phyloP scores from a whole-genome alignment of 2,797 vertebrate species.

The Tapera naevia region DNA sequence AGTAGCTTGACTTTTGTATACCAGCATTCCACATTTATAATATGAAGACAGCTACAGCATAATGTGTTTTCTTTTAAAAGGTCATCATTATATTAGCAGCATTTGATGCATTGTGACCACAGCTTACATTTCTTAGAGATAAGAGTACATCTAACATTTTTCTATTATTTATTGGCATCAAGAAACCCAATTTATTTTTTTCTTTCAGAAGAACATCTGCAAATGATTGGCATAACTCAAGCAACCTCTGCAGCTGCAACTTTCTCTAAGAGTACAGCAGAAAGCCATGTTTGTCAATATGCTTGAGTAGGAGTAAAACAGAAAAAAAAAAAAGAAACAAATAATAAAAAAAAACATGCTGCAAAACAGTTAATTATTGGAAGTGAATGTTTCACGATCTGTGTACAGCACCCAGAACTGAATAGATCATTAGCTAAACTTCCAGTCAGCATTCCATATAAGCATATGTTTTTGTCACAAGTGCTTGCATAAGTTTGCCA shows the following conservation, averaged over 20 bases:
- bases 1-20: slow-evolving; percentile 17
- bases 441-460: slow-evolving; percentile 38
- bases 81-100: slow-evolving; percentile 50
- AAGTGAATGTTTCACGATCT: slow-evolving; percentile 43
- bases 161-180: slow-evolving; percentile 39
- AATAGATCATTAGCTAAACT: slow-evolving; percentile 50
- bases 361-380: slow-evolving; percentile 49
- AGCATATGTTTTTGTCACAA: slow-evolving; percentile 7
- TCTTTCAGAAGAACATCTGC: slow-evolving; percentile 32
- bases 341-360: neutral
- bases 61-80: slow-evolving; percentile 59
- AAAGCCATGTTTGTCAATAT: slow-evolving; percentile 54
- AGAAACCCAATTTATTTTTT: slow-evolving; percentile 24
- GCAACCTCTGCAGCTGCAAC: slow-evolving; percentile 52
- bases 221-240: slow-evolving; percentile 26
- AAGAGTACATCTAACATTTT: slow-evolving; percentile 10
- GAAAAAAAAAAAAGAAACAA: neutral
- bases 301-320: slow-evolving; percentile 36
- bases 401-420: slow-evolving; percentile 3
- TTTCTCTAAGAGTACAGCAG: neutral
- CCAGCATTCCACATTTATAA: slow-evolving; percentile 4
- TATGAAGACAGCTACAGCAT: slow-evolving; percentile 17
- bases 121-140: slow-evolving; percentile 23
- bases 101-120: slow-evolving; percentile 32
- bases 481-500: neutral